Evolutionary conservation across 30 jellyfish, hydroid and myxozoan species (phyloP), one percentile per base, ranked within the genome.

Genomic region (Pelagia noctiluca): DNA sequence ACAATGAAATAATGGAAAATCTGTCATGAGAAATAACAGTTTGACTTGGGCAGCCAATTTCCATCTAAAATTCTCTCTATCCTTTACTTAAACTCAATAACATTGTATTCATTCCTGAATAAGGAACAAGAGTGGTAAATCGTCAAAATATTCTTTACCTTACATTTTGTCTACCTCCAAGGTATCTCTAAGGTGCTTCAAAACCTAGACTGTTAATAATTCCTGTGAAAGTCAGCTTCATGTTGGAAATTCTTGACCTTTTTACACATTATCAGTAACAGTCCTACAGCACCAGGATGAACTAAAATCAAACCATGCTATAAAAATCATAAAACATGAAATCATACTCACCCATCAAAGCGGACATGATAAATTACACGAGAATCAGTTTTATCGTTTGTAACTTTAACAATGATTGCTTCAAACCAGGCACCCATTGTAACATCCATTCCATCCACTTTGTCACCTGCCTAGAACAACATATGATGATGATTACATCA

Each of bases 381-480:
- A 11, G 71, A 67, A 65, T 74, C 68, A 8, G 12, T 25, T 18
- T 71, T 87, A 18, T 83, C 96, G 52, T 16, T 24, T 18, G 95
- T 54, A 5, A 94, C 87, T 35, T 88, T 83, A 21, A 75, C 82
- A 2, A 94, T 57, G 33, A 69, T 80, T 38, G 94, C 99, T 65
- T 94, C 99, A 73, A 88, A 94, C 99, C 99, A 94, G n/a, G 96
- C 99, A 30, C 99, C 99, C 92, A 84, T 94, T 1, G 92, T 76
- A 19, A 82, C 34, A 78, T 94, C 99, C 66, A 63, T 88, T 7
- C 89, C 97, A 94, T 94, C 99, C 26, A 94, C 95, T 25, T 82
- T 72, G 34, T 94, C 97, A 50, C 68, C 71, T 23, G 47, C 91
- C 99, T 94, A 50, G 22, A 76, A 21, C 5, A 16, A 31, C 28